A percentile compares a stretch with the other conserved stretches of the same genome.
phyloP scores from a whole-genome alignment of 1,140 invertebrate genomes.

The Drosophila pruinosa region DNA sequence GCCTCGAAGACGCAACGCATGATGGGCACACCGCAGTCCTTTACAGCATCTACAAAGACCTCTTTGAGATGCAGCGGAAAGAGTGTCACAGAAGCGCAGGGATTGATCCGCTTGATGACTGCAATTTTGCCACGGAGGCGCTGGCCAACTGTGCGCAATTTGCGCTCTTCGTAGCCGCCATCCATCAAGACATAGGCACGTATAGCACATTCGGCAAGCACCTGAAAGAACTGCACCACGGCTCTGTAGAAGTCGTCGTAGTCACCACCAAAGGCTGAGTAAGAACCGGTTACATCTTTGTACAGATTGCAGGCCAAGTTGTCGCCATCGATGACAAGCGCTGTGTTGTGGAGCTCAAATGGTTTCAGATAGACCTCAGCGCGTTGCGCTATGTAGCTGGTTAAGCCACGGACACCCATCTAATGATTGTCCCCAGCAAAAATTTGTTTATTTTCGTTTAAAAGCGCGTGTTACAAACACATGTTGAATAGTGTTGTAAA shows the following conservation, averaged over 20 bases:
- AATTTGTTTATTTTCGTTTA: constrained; percentile 43
- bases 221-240: constrained; percentile 88
- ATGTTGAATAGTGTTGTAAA: constrained; percentile 25
- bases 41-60: constrained; percentile 88
- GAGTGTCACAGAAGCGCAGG: constrained; percentile 83
- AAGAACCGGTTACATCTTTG: constrained; percentile 85
- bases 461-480: constrained; percentile 47
- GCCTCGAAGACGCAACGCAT: constrained; percentile 93
- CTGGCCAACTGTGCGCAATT: constrained; percentile 88
- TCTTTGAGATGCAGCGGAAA: constrained; percentile 89
- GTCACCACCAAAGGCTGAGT: constrained; percentile 92
- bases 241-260: constrained; percentile 89
- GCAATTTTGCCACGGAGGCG: constrained; percentile 87
- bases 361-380: constrained; percentile 86
- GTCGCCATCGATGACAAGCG: constrained; percentile 92
- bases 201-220: constrained; percentile 89
- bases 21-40: constrained; percentile 86
- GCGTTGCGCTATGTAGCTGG: constrained; percentile 89
- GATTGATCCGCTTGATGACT: constrained; percentile 83
- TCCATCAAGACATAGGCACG: constrained; percentile 91
- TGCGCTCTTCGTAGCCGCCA: constrained; percentile 90
- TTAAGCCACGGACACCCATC: constrained; percentile 93
- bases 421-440: neutral
- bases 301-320: constrained; percentile 90
- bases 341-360: constrained; percentile 87